These are phyloP conservation scores for Buceros bicornis DNA, from an alignment of 2,797 vertebrate genomes.

Conservation along the genomic window DNA sequence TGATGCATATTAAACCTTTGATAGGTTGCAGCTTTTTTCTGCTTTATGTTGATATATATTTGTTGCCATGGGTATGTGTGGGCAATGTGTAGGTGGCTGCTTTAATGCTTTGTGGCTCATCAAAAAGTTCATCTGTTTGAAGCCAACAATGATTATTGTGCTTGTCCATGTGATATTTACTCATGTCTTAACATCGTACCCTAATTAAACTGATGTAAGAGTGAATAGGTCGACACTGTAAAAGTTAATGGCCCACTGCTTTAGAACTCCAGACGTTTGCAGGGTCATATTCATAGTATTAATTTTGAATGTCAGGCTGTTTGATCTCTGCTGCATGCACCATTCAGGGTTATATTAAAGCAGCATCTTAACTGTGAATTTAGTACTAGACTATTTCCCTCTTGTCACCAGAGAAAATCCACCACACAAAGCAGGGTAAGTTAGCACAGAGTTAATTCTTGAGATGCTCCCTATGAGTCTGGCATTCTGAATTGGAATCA, in stretches of 20 bases:
- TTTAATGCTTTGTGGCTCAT: constrained; percentile 27
- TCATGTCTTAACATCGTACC: background rate
- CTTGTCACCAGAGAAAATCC: background rate
- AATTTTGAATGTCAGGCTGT: constrained; percentile 53
- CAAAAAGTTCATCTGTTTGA: constrained; percentile 45
- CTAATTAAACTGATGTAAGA: constrained; percentile 68
- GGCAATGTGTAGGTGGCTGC: constrained; percentile 45
- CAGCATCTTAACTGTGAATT: background rate
- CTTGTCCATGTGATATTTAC: constrained; percentile 52
- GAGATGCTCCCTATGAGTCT: background rate
- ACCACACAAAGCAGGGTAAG: background rate
- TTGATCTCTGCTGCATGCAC: constrained; percentile 32
- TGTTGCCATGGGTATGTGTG: constrained; percentile 44
- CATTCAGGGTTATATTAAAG: constrained; percentile 2
- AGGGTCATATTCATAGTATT: constrained; percentile 37
- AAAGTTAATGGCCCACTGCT: constrained; percentile 55
- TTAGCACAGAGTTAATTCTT: constrained; percentile 52
- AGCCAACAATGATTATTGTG: constrained; percentile 46
- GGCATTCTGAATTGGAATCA: constrained; percentile 14
- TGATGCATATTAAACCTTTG: constrained; percentile 61
- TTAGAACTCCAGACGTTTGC: constrained; percentile 43
- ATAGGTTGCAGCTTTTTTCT: constrained; percentile 40
- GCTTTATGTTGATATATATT: background rate
- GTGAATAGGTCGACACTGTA: constrained; percentile 16
- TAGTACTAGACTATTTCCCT: background rate